Base-by-base conservation (phyloP, 2,797 vertebrate genomes). In the Gymnothorax javanicus region DNA sequence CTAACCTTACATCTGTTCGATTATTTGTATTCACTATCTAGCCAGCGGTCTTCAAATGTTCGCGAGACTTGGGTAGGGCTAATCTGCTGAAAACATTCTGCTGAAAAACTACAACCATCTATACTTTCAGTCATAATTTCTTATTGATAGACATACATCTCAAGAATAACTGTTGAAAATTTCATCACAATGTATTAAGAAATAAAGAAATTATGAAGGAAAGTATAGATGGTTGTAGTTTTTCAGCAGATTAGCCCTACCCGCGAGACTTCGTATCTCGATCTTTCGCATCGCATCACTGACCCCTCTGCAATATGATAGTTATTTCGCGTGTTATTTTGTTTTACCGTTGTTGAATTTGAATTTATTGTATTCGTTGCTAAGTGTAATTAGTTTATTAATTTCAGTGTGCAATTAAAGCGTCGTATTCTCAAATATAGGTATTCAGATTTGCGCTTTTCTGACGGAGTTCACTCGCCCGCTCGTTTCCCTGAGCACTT, bases 1-100 rank as follows among this genome's bases (percentile, higher is more conserved):
- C 77, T 56, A 56, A 69, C 23, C 23, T 69, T 25, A n/a, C 23
- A 81, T 81, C 52, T 23, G 52, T 81, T 54, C 56, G 25, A 56
- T 81, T 81, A 81, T 81, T 54, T 54, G 77, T 81, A 56, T 81
- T 81, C 50, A 54, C 77, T 15, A 52, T 13, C 33, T 77, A 77
- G 12, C 15, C 5, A 8, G 5, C 33, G 17, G 33, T 50, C 73
- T 81, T 8, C 5, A 54, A 23, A 81, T 81, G 77, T 81, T 81
- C 77, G 77, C 71, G 50, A 79, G 33, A 43, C 1, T 43, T 43
- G 33, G 33, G 33, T 2, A 1, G 33, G 33, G 33, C 33, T 43
- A 2, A 43, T 43, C 33, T 43, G 33, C 33, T 2, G 33, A 43
- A 43, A 43, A 43, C n/a, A n/a, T n/a, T 43, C 33, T 43, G 33